Base-by-base conservation (phyloP, 2,797 vertebrate species). In the Staurois parvus region DNA sequence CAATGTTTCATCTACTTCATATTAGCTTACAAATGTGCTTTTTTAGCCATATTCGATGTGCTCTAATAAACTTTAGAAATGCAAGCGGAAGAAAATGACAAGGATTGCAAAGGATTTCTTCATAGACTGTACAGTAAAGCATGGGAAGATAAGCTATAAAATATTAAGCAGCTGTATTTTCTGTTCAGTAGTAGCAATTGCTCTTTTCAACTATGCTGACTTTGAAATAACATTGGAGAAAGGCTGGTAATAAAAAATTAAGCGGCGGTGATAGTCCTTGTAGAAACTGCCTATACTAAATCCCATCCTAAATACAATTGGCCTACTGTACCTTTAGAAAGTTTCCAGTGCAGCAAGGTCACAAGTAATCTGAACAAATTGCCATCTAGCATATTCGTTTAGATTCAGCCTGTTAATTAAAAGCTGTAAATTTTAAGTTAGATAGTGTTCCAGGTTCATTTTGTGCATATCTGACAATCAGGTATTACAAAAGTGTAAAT, bases 161-260 rank as follows among this genome's bases (percentile, higher is more conserved):
- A 86, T 83, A 86, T 86, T 83, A 86, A 86, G 73, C 68, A 83
- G 81, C 70, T 73, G 85, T 79, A 87, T 83, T 79, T 87, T 87
- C 45, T 83, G 68, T 75, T 73, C 68, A 56, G 85, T 83, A 68
- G 80, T 83, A 72, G 73, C 75, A 79, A 86, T 83, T 83, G 74
- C 75, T 86, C 85, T 86, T 72, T 86, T 82, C 76, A 83, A 79
- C 81, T 83, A 72, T 79, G 76, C 81, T 87, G 85, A 87, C 85
- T 79, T 87, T 87, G 85, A 87, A 87, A 87, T 87, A 79, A 83
- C 85, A 87, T 87, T 85, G 84, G 70, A 75, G 77, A 32, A 85
- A 85, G 70, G 69, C 37, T 62, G 21, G 84, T 48, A 80, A 80
- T 85, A 85, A 85, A 85, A 85, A 85, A 80, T 80, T 86, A 86